phyloP scores from a whole-genome alignment of 1,140 invertebrate genomes.

The Ruditapes philippinarum region DNA sequence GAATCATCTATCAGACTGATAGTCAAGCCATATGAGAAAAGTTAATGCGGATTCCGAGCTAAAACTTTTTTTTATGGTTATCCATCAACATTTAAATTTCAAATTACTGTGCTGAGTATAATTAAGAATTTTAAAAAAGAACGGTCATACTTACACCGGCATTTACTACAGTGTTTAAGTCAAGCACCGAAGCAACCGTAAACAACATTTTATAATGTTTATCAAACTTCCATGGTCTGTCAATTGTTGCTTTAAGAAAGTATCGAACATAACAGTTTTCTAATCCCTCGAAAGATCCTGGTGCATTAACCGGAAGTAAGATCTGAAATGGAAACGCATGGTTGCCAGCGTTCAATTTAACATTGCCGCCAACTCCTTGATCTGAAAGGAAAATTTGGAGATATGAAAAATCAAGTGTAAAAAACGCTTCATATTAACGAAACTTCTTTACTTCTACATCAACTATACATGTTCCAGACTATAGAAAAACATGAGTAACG shows the following conservation, averaged over 20 bases:
- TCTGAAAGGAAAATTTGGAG: not conserved
- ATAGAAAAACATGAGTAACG: too few species aligned
- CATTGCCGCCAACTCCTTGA: not conserved
- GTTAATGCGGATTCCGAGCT: too few species aligned
- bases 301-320: constrained; percentile 15
- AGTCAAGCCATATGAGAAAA: too few species aligned
- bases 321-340: constrained; percentile 41
- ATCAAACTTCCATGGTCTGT: constrained; percentile 47
- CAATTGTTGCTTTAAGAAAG: constrained; percentile 1
- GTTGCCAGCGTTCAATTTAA: constrained; percentile 2
- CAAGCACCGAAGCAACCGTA: constrained; percentile 8
- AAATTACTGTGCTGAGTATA: too few species aligned
- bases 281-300: constrained; percentile 29
- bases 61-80: too few species aligned
- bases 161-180: constrained; percentile 3
- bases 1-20: too few species aligned
- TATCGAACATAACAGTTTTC: not conserved
- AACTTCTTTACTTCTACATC: too few species aligned
- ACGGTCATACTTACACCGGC: constrained; percentile 29
- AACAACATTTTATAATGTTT: constrained; percentile 33
- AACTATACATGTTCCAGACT: too few species aligned
- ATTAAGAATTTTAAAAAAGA: too few species aligned
- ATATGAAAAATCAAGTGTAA: too few species aligned
- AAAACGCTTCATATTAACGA: too few species aligned
- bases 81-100: too few species aligned